Base-by-base conservation (phyloP, 2,888 invertebrate genomes). In the Polymixis lichenea region DNA sequence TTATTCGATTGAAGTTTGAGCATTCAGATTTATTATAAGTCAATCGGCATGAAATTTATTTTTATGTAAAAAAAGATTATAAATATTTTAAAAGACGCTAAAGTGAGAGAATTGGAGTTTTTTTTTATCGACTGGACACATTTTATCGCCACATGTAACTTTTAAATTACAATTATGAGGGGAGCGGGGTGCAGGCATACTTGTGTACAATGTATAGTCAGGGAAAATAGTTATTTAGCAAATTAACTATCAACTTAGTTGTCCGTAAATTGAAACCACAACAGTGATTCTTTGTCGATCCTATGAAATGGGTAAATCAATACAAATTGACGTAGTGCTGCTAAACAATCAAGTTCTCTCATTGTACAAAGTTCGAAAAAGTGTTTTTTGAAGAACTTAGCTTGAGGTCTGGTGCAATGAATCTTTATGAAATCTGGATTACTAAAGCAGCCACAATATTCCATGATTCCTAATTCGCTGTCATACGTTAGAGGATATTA, bases 51-150 rank as follows among this genome's bases (percentile, higher is more conserved):
- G 80, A 85, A 84, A 86, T 82, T 81, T 84, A 82, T 86, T 85
- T 83, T 87, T 85, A 86, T 86, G 79, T 84, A 86, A 88, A 89
- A 86, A 82, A 64, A 83, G 56, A 78, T 86, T 78, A 78, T 85
- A 77, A 84, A 87, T 89, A 82, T 88, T 87, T 89, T 86, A 88
- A 90, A 89, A 90, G 92, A 92, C 92, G 85, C 78, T 82, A 87
- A 90, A 91, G 92, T 92, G 91, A 92, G 91, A 91, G 74, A 86
- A 86, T 89, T 83, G 79, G 86, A 46, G 75, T 81, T 83, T 46
- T 32, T n/a, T n/a, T 78, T 80, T 81, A 85, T 82, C 81, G 84
- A 87, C 85, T 80, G 85, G 82, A 87, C 77, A 78, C 79, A 83
- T 74, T 83, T 83, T 78, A 68, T 62, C 61, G 70, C 77, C 71